These are phyloP conservation scores for Trachurus trachurus DNA, from an alignment of 2,797 vertebrate species.

Conservation along the genomic window DNA sequence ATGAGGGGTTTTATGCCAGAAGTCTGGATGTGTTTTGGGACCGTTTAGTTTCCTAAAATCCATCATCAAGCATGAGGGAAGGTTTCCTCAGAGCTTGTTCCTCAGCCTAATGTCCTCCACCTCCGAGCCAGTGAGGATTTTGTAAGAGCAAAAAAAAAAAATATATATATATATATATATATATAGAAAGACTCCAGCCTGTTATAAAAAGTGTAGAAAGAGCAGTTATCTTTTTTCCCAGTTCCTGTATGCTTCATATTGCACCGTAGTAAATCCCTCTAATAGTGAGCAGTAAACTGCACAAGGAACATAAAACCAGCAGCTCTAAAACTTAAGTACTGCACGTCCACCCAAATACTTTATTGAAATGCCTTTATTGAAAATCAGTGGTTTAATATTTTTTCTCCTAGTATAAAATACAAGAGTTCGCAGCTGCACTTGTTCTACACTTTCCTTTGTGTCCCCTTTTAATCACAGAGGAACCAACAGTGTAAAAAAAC, in stretches of 20 bases:
- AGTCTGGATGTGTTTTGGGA: conserved; percentile 23
- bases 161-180: no score
- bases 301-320: background rate
- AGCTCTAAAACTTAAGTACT: background rate
- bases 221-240: background rate
- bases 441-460: background rate
- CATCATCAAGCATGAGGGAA: conserved; percentile 11
- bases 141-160: background rate
- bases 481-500: background rate
- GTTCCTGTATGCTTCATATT: background rate
- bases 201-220: background rate
- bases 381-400: background rate
- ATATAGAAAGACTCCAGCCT: no score
- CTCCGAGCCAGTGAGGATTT: background rate
- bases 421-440: background rate
- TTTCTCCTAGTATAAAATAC: background rate
- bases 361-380: background rate
- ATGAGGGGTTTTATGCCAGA: conserved; percentile 32
- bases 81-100: conserved; percentile 3
- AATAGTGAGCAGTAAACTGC: background rate
- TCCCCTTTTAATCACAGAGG: background rate
- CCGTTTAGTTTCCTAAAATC: conserved; percentile 22
- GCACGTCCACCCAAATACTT: background rate
- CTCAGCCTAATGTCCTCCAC: background rate
- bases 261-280: background rate